Evolutionary conservation across 2,113 vertebrate species (phyloP).

Genomic region (Epinephelus cyanopodus): DNA sequence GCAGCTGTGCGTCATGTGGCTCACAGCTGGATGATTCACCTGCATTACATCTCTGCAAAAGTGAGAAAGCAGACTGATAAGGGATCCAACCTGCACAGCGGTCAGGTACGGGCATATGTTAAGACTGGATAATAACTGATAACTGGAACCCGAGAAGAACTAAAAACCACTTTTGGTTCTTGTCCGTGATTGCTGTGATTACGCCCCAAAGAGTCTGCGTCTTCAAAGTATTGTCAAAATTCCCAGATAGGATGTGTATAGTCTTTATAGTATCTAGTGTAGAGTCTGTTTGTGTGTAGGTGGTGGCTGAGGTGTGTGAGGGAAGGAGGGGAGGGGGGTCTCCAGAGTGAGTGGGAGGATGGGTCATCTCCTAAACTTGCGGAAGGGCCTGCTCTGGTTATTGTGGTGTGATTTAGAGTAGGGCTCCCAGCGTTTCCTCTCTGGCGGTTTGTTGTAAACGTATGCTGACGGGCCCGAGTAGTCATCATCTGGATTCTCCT

Average conservation of each 20-base stretch:
- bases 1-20: constrained; percentile 2
- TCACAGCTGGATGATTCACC: constrained; percentile 13
- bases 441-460: constrained; percentile 94
- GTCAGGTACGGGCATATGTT: constrained; percentile 8
- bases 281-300: constrained; percentile 56
- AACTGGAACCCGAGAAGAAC: constrained; percentile 17
- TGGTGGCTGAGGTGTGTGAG: constrained; percentile 20
- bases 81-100: constrained; percentile 21
- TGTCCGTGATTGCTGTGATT: constrained; percentile 36
- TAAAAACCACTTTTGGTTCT: constrained; percentile 16
- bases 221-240: constrained; percentile 8
- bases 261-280: constrained; percentile 38
- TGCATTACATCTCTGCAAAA: constrained; percentile 45
- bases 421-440: constrained; percentile 95
- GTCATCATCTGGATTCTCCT: constrained; percentile 94
- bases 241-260: constrained; percentile 35
- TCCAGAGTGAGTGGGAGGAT: constrained; percentile 48
- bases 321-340: constrained; percentile 2
- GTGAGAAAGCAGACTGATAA: constrained; percentile 28
- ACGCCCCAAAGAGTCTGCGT: constrained; percentile 15
- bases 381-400: constrained; percentile 84
- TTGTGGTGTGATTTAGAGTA: constrained; percentile 84
- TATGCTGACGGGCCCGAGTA: constrained; percentile 91
- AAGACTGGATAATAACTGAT: background rate
- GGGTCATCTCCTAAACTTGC: constrained; percentile 86